Evolutionary conservation across 2,113 vertebrate genomes (phyloP).

Genomic region (Nycticryphes semicollaris): DNA sequence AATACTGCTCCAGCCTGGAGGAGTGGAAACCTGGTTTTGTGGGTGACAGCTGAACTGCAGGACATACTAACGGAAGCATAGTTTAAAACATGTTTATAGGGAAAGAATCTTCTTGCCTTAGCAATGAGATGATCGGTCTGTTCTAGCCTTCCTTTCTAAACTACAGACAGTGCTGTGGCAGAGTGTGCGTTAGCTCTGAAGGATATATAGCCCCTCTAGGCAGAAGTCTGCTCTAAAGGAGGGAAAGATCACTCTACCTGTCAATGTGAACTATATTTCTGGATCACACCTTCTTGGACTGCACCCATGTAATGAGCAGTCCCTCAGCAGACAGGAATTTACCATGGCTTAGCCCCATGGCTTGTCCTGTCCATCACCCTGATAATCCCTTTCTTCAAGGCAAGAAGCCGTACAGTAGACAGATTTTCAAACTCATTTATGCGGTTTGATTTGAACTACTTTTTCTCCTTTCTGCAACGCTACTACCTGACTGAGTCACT

Average conservation of each 20-base stretch:
- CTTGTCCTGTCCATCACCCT: neutral
- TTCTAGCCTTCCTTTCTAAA: neutral
- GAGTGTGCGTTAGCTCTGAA: neutral
- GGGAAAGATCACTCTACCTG: neutral
- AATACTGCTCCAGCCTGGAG: neutral
- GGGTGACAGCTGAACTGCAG: neutral
- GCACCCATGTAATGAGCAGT: neutral
- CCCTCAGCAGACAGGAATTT: neutral
- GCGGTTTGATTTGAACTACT: neutral
- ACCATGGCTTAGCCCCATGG: neutral
- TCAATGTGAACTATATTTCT: neutral
- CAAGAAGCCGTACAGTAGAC: neutral
- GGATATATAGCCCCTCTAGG: neutral
- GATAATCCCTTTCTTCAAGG: neutral
- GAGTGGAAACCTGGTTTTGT: neutral
- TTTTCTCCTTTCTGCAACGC: neutral
- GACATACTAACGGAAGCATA: neutral
- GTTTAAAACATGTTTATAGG: neutral
- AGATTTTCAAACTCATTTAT: neutral
- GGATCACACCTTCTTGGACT: neutral
- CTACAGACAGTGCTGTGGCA: neutral
- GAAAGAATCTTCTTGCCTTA: neutral
- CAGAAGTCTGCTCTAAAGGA: neutral
- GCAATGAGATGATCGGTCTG: neutral
- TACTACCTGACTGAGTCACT: neutral